Conservation (phyloP, 2,888 invertebrate species). For the Cosmia pyralina region DNA sequence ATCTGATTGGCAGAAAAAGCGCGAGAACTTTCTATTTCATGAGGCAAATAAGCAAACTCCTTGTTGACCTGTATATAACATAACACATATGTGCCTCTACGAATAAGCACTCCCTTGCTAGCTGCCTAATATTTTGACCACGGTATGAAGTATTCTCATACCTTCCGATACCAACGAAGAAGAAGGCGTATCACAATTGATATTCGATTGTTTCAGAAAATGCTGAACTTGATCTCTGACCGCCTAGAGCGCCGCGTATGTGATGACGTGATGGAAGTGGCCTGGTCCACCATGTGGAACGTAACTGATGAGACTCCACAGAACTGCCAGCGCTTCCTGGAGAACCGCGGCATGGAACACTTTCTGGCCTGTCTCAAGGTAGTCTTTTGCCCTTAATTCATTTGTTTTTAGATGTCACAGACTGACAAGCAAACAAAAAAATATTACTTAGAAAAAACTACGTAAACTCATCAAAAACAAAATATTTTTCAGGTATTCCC, state of each 20-base stretch:
- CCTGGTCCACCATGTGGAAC: conserved; percentile 99
- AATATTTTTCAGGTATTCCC: conserved; percentile 93
- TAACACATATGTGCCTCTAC: background rate
- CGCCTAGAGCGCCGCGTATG: conserved; percentile 94
- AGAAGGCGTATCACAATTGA: conserved; percentile 4
- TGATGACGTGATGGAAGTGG: conserved; percentile 99
- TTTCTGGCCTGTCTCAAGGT: conserved; percentile 97
- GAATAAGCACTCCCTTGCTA: background rate
- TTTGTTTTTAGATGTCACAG: background rate
- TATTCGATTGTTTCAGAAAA: conserved; percentile 85
- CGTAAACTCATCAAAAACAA: background rate
- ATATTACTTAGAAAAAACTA: background rate
- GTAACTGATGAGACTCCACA: conserved; percentile 98
- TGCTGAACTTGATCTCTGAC: conserved; percentile 96
- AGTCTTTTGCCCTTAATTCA: conserved; percentile 62
- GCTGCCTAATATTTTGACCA: background rate
- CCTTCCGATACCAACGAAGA: background rate
- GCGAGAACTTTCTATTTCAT: background rate
- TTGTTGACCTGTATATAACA: background rate
- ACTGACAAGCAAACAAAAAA: background rate
- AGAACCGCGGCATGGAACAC: conserved; percentile 96
- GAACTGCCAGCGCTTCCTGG: conserved; percentile 97
- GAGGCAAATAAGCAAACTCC: background rate
- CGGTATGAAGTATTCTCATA: background rate
- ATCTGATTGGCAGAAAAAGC: background rate